Evolutionary conservation across 2,888 invertebrate genomes (phyloP).

Genomic region (Leucozona laternaria): DNA sequence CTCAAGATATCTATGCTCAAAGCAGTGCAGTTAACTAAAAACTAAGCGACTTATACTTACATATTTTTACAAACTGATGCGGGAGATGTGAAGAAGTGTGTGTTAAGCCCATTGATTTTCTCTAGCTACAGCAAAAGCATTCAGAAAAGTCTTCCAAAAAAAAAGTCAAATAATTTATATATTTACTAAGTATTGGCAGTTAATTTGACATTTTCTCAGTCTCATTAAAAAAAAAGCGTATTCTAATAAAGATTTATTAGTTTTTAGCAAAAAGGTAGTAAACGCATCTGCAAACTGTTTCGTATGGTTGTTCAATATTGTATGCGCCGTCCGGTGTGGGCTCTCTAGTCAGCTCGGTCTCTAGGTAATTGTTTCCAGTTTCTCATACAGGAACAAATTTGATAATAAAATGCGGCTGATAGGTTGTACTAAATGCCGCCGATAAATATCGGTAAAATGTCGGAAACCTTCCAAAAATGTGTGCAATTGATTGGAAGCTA

Average conservation of each 20-base stretch:
- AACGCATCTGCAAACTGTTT: too few relatives aligned
- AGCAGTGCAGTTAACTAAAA: constrained; percentile 84
- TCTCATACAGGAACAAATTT: too few relatives aligned
- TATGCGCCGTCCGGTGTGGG: too few relatives aligned
- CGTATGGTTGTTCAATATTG: too few relatives aligned
- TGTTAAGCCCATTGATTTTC: constrained; percentile 13
- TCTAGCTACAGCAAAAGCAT: constrained; percentile 51
- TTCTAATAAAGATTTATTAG: background rate
- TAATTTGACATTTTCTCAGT: constrained; percentile 43
- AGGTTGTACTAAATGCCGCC: too few relatives aligned
- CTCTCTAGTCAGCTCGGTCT: too few relatives aligned
- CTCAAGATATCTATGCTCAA: constrained; percentile 90
- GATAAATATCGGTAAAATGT: too few relatives aligned
- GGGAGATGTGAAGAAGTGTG: constrained; percentile 32
- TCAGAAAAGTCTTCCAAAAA: constrained; percentile 71
- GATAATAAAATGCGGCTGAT: too few relatives aligned
- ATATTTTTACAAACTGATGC: constrained; percentile 10
- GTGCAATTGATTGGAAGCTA: too few relatives aligned
- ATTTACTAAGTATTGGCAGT: constrained; percentile 41
- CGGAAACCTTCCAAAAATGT: too few relatives aligned
- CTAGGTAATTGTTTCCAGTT: too few relatives aligned
- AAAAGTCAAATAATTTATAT: constrained; percentile 54
- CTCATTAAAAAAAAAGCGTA: background rate
- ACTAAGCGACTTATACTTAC: constrained; percentile 46
- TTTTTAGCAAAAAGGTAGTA: background rate